phyloP scores from a whole-genome alignment of 1,140 invertebrate species.

The Aphaenogaster ashmeadi region DNA sequence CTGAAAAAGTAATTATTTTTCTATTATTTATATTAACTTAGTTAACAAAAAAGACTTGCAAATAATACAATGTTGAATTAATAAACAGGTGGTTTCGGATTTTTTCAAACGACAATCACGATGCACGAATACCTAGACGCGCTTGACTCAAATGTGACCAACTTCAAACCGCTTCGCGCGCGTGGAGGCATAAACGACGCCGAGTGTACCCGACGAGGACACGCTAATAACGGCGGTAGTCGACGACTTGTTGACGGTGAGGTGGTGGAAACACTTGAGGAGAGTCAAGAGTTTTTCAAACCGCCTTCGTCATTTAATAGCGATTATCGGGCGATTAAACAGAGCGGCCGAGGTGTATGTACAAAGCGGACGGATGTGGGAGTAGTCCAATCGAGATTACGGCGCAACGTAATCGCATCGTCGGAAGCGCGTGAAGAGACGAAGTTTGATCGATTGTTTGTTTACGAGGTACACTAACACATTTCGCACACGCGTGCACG shows the following conservation, averaged over 20 bases:
- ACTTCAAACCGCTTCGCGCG: not conserved
- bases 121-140: not conserved
- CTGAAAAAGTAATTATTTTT: too few relatives aligned
- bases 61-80: too few relatives aligned
- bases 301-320: not conserved
- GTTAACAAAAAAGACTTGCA: too few relatives aligned
- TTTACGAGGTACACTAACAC: not conserved
- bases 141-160: not conserved
- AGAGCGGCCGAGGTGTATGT: too few relatives aligned
- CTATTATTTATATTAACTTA: too few relatives aligned
- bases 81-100: not conserved
- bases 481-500: not conserved
- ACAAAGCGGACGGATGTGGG: not conserved
- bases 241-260: not conserved
- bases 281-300: not conserved
- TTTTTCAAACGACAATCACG: not conserved
- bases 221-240: too few relatives aligned
- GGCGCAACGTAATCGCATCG: not conserved
- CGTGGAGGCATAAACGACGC: not conserved
- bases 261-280: not conserved
- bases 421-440: not conserved
- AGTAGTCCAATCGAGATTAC: not conserved
- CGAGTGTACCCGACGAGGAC: not conserved
- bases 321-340: not conserved
- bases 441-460: slow-evolving; percentile 56